Percentiles rank a stretch among this genome's conserved stretches.
phyloP scores from a whole-genome alignment of 1,140 invertebrate species.

The Plutomurus gul region DNA sequence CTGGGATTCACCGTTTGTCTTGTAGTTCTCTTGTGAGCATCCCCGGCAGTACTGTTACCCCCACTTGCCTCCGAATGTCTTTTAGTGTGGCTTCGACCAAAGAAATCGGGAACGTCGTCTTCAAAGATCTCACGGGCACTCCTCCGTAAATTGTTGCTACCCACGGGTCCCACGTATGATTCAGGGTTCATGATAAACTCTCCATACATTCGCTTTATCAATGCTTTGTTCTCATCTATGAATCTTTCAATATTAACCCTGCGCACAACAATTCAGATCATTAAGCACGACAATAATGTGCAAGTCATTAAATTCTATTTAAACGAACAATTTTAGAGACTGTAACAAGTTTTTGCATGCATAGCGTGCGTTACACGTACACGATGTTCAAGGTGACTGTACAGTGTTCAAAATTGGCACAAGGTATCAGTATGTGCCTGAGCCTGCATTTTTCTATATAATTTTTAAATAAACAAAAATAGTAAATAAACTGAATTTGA shows the following conservation, averaged over 20 bases:
- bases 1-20: constrained; percentile 53
- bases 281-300: background rate
- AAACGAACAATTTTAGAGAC: too few species aligned
- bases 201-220: constrained; percentile 90
- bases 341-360: too few species aligned
- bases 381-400: too few species aligned
- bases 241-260: constrained; percentile 87
- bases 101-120: constrained; percentile 46
- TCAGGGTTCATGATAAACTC: constrained; percentile 69
- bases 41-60: background rate
- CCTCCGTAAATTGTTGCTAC: constrained; percentile 44
- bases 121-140: constrained; percentile 51
- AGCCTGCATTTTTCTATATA: too few species aligned
- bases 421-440: too few species aligned
- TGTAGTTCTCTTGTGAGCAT: constrained; percentile 31
- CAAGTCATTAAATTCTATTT: too few species aligned
- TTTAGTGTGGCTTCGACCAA: constrained; percentile 18
- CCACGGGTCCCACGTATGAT: constrained; percentile 25
- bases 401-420: too few species aligned
- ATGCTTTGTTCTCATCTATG: constrained; percentile 90
- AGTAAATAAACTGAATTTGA: too few species aligned
- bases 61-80: background rate
- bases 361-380: too few species aligned
- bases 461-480: background rate
- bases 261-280: constrained; percentile 57